phyloP scores from a whole-genome alignment of 2,113 vertebrate genomes.

The Ptilorrhoa leucosticta region DNA sequence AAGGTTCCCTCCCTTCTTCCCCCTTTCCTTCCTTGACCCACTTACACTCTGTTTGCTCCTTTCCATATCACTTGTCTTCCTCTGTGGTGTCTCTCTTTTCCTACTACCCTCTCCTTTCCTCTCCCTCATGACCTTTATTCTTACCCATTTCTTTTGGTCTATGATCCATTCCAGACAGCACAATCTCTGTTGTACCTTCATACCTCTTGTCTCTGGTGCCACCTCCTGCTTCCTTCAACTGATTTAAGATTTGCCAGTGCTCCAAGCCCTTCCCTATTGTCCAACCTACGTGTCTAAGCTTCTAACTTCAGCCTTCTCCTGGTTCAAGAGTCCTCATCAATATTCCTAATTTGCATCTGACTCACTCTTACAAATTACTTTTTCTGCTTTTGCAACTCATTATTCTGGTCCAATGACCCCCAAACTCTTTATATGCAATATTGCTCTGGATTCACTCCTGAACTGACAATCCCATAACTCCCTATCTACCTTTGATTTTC shows the following conservation, averaged over 20 bases:
- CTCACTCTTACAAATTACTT: neutral
- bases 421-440: neutral
- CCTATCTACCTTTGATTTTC: neutral
- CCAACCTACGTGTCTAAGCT: neutral
- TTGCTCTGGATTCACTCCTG: neutral
- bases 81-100: neutral
- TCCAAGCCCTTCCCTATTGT: neutral
- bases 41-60: neutral
- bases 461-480: neutral
- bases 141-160: neutral
- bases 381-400: neutral
- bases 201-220: neutral
- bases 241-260: neutral
- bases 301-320: neutral
- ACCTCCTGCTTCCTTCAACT: neutral
- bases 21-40: neutral
- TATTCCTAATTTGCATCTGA: neutral
- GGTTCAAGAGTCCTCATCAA: neutral
- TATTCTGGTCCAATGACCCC: neutral
- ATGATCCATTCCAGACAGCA: accelerated
- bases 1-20: neutral
- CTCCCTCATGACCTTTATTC: neutral
- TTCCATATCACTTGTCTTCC: neutral
- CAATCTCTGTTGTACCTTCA: neutral
- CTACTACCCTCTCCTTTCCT: neutral